phyloP scores from a whole-genome alignment of 2,888 invertebrate species.

The Leptura quadrifasciata region DNA sequence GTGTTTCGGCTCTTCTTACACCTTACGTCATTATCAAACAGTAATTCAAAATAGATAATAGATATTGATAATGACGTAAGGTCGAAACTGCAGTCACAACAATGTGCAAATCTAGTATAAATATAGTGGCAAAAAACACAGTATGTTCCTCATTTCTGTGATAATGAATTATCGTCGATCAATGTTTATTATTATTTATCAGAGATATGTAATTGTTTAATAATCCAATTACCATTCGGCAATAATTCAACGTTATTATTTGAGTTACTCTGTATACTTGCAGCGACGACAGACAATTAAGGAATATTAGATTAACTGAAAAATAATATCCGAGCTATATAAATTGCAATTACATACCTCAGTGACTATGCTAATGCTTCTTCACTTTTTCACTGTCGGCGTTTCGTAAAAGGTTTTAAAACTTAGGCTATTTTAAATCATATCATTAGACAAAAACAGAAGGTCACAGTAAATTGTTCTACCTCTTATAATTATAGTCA shows the following conservation, averaged over 20 bases:
- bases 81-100: too few species aligned
- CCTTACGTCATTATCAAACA: too few species aligned
- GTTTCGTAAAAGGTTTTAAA: conserved; percentile 33
- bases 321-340: conserved; percentile 43
- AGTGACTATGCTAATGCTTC: conserved; percentile 58
- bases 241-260: not conserved
- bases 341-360: conserved; percentile 61
- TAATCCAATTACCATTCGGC: not conserved
- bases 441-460: conserved; percentile 51
- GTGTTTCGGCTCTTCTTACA: too few species aligned
- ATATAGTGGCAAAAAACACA: too few species aligned
- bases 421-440: conserved; percentile 44
- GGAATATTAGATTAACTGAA: conserved; percentile 33
- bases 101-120: too few species aligned
- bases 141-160: too few species aligned
- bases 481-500: conserved; percentile 48
- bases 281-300: conserved; percentile 14
- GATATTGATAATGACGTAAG: too few species aligned
- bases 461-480: conserved; percentile 49
- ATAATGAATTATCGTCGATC: too few species aligned
- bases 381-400: conserved; percentile 47
- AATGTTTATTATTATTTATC: too few species aligned
- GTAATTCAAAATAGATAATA: too few species aligned
- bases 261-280: not conserved
- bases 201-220: not conserved